Conservation (phyloP, 2,797 vertebrate species). For the Emydoidea blandingii region DNA sequence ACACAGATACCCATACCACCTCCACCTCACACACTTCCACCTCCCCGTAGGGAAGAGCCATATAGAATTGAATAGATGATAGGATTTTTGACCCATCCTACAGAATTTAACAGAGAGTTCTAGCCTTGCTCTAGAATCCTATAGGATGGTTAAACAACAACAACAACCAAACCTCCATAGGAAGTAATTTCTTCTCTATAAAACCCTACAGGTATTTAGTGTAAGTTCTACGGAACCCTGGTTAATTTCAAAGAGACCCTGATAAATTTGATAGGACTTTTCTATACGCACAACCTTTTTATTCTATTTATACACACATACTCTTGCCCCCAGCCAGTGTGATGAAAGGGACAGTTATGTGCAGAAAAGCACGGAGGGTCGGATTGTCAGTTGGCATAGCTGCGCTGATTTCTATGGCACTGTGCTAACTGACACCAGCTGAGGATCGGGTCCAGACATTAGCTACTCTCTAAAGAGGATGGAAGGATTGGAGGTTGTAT, state of each 20-base stretch:
- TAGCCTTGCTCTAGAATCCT: neutral
- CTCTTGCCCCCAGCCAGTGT: neutral
- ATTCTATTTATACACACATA: neutral
- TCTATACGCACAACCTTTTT: neutral
- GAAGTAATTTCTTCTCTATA: neutral
- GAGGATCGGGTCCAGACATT: neutral
- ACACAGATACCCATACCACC: neutral
- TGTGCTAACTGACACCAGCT: neutral
- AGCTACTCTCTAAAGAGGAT: neutral
- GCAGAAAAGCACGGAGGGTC: neutral
- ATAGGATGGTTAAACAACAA: neutral
- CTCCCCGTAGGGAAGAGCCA: neutral
- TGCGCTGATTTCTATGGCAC: neutral
- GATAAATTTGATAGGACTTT: neutral
- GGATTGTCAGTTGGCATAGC: neutral
- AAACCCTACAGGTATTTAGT: neutral
- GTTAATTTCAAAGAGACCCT: fast-evolving
- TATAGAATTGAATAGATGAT: neutral
- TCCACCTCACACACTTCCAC: neutral
- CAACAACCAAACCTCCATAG: fast-evolving
- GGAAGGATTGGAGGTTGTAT: fast-evolving
- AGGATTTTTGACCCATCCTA: neutral
- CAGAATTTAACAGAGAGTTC: neutral
- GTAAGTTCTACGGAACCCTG: neutral
- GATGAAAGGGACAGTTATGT: neutral